Base-by-base conservation (phyloP, 2,888 invertebrate species). In the Laothoe populi region DNA sequence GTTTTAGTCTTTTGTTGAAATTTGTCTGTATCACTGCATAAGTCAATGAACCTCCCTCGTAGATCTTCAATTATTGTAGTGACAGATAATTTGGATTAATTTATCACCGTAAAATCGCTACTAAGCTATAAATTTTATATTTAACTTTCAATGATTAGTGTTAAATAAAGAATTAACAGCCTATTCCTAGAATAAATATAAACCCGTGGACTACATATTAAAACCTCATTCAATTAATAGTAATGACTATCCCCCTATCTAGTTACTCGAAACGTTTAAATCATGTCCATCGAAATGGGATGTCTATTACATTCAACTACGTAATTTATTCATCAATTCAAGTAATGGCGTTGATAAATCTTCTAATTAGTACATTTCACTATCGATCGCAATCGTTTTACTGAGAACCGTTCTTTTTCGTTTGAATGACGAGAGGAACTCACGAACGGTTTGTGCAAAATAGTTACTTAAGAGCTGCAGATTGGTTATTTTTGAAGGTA, bases 321-420 rank as follows among this genome's bases (percentile, higher is more conserved):
- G 53, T 35, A 35, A 35, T 53, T 53, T 53, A 35, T 35, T 26
- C 31, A 0, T 46, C 46, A 4, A 31, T 35, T 7, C 24, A 11
- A 10, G 31, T 49, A 35, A 53, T 53, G 31, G 31, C 16, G 8
- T 4, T 35, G 4, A 35, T 53, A 35, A 35, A 53, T 53, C 11
- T 44, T 44, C 7, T 35, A 35, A 53, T 53, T 11, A 53, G 19
- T 53, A 53, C 53, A 35, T 53, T 19, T 53, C 19, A 19, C 5
- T 53, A 10, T 35, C 10, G 11, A 53, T 46, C 23, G 5, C 31
- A 1, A 31, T 31, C 31, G 31, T 5, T 49, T 26, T 49, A 49
- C 49, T 31, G 16, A n/a, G 49, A 49, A 49, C 4, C 31, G 10
- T 26, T n/a, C 0, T 10, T 26, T 48, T 16, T 31, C 0, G 1